A percentile compares a stretch with the other conserved stretches of the same genome.
These are phyloP conservation scores for Pteropus alecto DNA, from an alignment of 2,113 vertebrate genomes.

Conservation along the genomic window DNA sequence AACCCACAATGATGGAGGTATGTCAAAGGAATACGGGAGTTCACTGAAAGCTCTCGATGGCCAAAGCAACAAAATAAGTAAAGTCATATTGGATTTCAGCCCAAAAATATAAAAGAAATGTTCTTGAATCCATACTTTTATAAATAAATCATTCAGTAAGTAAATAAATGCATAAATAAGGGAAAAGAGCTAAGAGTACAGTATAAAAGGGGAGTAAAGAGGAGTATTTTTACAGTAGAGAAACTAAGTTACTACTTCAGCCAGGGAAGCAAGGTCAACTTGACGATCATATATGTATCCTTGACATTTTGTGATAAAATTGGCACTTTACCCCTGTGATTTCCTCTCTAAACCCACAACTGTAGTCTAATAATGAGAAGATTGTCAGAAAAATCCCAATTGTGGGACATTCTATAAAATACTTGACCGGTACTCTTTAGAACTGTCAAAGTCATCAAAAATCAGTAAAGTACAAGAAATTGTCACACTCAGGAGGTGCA, in stretches of 20 bases:
- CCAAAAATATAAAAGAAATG: neutral
- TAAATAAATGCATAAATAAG: neutral
- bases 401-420: neutral
- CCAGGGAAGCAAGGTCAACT: neutral
- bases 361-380: neutral
- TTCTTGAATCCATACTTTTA: neutral
- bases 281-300: neutral
- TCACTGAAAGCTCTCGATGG: neutral
- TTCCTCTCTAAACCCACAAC: neutral
- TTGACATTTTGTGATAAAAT: neutral
- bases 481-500: neutral
- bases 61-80: neutral
- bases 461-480: neutral
- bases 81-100: neutral
- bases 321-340: neutral
- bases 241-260: neutral
- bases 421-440: neutral
- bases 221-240: neutral
- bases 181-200: neutral
- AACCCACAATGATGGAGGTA: no score
- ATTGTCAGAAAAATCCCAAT: neutral
- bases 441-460: neutral
- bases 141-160: neutral
- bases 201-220: neutral
- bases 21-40: neutral